A percentile compares a stretch with the other conserved stretches of the same genome.
Evolutionary conservation across 2,797 vertebrate species (phyloP).

Genomic region (Antennarius maculatus): DNA sequence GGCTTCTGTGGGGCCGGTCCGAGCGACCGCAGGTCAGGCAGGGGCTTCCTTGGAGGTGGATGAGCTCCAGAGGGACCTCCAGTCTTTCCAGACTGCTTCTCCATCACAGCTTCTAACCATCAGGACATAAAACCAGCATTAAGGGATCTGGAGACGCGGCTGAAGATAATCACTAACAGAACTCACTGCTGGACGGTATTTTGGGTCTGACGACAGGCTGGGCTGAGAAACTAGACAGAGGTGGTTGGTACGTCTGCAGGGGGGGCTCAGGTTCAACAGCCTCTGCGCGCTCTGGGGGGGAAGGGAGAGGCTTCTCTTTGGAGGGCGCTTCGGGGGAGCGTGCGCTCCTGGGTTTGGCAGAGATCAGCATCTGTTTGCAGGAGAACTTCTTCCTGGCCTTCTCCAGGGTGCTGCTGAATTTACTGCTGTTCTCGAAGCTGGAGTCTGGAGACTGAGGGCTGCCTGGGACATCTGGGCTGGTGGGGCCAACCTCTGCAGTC

Average conservation of each 20-base stretch:
- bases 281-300: slow-evolving; percentile 22
- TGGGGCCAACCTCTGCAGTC: slow-evolving; percentile 26
- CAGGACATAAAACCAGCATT: not conserved
- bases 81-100: slow-evolving; percentile 36
- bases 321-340: slow-evolving; percentile 40
- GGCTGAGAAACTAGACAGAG: slow-evolving; percentile 65
- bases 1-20: slow-evolving; percentile 69
- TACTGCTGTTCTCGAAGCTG: slow-evolving; percentile 49
- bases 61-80: slow-evolving; percentile 10
- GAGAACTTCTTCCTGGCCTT: slow-evolving; percentile 79
- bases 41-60: slow-evolving; percentile 43
- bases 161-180: not conserved
- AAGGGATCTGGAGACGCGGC: not conserved
- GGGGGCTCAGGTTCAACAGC: slow-evolving; percentile 26
- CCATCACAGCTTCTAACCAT: slow-evolving; percentile 38
- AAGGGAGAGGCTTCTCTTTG: slow-evolving; percentile 31
- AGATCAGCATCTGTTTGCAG: slow-evolving; percentile 61
- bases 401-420: slow-evolving; percentile 74
- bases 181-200: slow-evolving; percentile 63
- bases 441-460: slow-evolving; percentile 55
- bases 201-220: slow-evolving; percentile 67
- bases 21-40: slow-evolving; percentile 60
- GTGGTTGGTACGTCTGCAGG: slow-evolving; percentile 40
- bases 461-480: slow-evolving; percentile 59
- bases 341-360: slow-evolving; percentile 61